Base-by-base conservation (phyloP, 2,888 invertebrate species). In the Syrista parreyssii region DNA sequence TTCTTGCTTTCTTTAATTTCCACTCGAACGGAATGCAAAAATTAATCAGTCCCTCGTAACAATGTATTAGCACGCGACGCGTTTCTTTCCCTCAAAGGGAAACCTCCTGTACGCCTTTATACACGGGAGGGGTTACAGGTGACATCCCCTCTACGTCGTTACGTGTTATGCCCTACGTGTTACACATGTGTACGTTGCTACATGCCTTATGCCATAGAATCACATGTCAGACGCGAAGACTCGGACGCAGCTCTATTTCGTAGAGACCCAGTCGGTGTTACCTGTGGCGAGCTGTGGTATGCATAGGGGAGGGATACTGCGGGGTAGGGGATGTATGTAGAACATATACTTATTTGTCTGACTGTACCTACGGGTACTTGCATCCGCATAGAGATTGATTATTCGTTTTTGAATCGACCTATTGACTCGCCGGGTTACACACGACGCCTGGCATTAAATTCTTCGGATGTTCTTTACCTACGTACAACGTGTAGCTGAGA, bases 381-480 rank as follows among this genome's bases (percentile, higher is more conserved):
- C 23, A 55, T 23, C 23, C 40, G 23, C 23, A 6, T 55, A 23
- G 9, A 55, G 40, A 55, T 55, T 9, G 40, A 55, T 55, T 55
- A 55, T 55, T 23, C 40, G 23, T 23, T 23, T 55, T 55, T 23
- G 23, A 55, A 23, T 55, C 40, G 23, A 55, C 40, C 40, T 15
- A 23, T 23, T 23, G 23, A 55, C 40, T 1, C 23, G 9, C 40
- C 40, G 23, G 40, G 40, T 23, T 55, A 23, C 40, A 6, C 23
- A n/a, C 9, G 4, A 12, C 68, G 77, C 36, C 72, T 73, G 75
- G 76, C 79, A 74, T 76, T 78, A 75, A 81, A 81, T 79, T 80
- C 76, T 79, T 74, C 77, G 79, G 84, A 83, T 79, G n/a, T n/a
- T n/a, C n/a, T n/a, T n/a, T n/a, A n/a, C n/a, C 80, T 78, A 79